phyloP scores from a whole-genome alignment of 2,113 vertebrate species.

The Eudyptes chrysolophus region DNA sequence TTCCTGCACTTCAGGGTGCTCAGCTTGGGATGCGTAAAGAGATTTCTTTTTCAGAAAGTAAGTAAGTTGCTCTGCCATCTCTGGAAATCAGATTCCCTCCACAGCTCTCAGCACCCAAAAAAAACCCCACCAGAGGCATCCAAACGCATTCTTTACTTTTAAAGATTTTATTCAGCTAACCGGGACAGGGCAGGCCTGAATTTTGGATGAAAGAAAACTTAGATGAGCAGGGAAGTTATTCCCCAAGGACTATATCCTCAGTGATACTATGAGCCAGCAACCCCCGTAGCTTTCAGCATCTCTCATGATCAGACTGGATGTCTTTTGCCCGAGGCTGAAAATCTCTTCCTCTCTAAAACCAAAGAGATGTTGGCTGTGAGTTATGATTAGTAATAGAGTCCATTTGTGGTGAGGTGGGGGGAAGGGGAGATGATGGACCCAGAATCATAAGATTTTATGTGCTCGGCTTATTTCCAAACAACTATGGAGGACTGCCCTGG shows the following conservation, averaged over 20 bases:
- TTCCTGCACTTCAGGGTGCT: background rate
- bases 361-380: constrained; percentile 65
- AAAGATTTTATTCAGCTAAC: constrained; percentile 44
- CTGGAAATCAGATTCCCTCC: background rate
- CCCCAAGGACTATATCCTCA: constrained; percentile 44
- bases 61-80: background rate
- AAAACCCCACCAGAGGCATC: background rate
- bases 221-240: constrained; percentile 51
- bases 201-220: constrained; percentile 64
- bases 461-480: background rate
- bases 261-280: constrained; percentile 55
- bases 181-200: constrained; percentile 34
- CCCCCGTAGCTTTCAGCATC: constrained; percentile 62
- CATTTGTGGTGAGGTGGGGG: constrained; percentile 49
- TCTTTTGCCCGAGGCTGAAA: constrained; percentile 68
- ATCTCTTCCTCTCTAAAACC: constrained; percentile 64
- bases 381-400: constrained; percentile 68
- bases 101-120: background rate
- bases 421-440: constrained; percentile 38
- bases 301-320: constrained; percentile 68
- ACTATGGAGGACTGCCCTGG: background rate
- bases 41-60: background rate
- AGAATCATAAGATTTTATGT: constrained; percentile 40
- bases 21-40: background rate
- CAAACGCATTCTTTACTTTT: constrained; percentile 12